Evolutionary conservation across 53 echinoderm and acorn worm species (phyloP), one percentile per base, ranked within the genome.

Genomic region (Pentamera pediparva): DNA sequence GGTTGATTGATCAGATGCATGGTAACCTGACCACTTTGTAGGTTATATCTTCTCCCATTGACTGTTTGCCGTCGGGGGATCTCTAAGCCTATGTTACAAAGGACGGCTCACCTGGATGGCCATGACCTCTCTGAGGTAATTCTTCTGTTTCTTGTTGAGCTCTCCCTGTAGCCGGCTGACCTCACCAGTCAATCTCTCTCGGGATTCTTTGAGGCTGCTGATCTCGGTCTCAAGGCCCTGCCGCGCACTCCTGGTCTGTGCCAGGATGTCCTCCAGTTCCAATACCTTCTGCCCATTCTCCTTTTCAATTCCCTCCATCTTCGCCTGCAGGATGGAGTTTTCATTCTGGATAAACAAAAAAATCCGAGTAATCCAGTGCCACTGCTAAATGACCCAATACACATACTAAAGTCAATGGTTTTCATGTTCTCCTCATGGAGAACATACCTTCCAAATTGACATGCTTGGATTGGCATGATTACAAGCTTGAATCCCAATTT

Each of bases 151-250:
- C 15, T 65, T 40, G 11, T 65, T 40, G 25, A 65, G 65, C 22
- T 65, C 65, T 34, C 40, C 5, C 27, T 65, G 39, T 13, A 65
- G 35, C 40, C 65, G 37, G 39, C 25, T 24, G 8, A 65, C 65
- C 65, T 24, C 7, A 25, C 40, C 39, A 22, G n/a, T 34, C 18
- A 65, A 28, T 41, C 24, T 39, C 2, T 24, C 65, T 24, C 40
- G 39, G 13, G 65, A 65, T 37, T 36, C 40, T 18, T 65, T 65
- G 25, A 65, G 65, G 8, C 65, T 27, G 39, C 22, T 24, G 39
- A 65, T 24, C 39, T 65, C 65, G 25, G 37, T 39, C 39, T 65
- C 40, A 19, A 65, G 39, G 18, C 40, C 65, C 25, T 39, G 35
- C 15, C 65, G 25, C 8, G 65, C 39, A 10, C 25, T 65, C 39